These are phyloP conservation scores for Champsocephalus gunnari DNA, from an alignment of 2,797 vertebrate species.

Conservation along the genomic window DNA sequence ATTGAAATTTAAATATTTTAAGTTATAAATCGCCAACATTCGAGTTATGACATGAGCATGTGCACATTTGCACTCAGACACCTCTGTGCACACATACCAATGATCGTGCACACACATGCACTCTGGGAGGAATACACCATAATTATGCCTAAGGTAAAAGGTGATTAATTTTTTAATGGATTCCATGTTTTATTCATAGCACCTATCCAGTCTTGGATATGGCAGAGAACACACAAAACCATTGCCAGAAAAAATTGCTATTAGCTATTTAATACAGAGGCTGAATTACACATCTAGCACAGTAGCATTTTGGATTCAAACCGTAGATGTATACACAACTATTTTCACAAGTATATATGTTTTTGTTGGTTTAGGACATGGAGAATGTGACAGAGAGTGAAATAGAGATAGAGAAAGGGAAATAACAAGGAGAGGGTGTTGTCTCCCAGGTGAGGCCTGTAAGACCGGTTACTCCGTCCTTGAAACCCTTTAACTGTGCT, in stretches of 20 bases:
- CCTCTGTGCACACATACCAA: slow-evolving; percentile 17
- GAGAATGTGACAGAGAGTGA: slow-evolving; percentile 28
- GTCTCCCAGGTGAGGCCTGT: slow-evolving; percentile 59
- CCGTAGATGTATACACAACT: slow-evolving; percentile 26
- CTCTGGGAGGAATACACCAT: slow-evolving; percentile 73
- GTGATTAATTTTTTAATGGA: slow-evolving; percentile 86
- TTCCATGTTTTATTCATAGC: slow-evolving; percentile 86
- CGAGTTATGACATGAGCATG: slow-evolving; percentile 29
- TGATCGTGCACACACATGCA: slow-evolving; percentile 34
- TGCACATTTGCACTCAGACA: slow-evolving; percentile 21
- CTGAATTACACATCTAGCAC: slow-evolving; percentile 38
- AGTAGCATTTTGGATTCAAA: slow-evolving; percentile 21
- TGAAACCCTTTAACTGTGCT: slow-evolving; percentile 63
- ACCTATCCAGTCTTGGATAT: slow-evolving; percentile 73
- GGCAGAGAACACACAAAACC: slow-evolving; percentile 56
- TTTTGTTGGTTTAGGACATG: slow-evolving; percentile 15
- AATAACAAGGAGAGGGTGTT: slow-evolving; percentile 53
- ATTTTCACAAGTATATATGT: slow-evolving; percentile 30
- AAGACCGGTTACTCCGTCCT: slow-evolving; percentile 71
- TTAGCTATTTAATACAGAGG: slow-evolving; percentile 49
- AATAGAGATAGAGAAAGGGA: slow-evolving; percentile 27
- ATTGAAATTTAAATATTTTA: slow-evolving; percentile 19
- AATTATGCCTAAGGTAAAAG: slow-evolving; percentile 84
- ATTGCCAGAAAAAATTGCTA: slow-evolving; percentile 52
- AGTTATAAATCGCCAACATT: slow-evolving; percentile 23